Evolutionary conservation across 2,113 vertebrate species (phyloP).

Genomic region (Oceanodroma tethys): DNA sequence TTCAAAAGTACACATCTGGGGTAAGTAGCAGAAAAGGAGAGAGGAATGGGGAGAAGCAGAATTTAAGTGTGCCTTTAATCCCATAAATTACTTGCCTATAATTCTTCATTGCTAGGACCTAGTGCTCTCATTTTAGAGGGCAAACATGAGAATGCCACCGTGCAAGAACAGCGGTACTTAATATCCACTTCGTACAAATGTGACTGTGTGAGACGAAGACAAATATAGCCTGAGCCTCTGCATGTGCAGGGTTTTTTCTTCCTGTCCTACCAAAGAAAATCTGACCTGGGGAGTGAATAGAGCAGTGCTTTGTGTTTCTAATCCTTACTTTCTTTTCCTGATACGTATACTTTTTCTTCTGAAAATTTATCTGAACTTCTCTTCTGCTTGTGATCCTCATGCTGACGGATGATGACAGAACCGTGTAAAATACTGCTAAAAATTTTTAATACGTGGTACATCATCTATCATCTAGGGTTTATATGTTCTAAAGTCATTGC

Average conservation of each 20-base stretch:
- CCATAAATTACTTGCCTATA: not conserved
- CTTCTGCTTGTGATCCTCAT: not conserved
- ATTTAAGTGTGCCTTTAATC: not conserved
- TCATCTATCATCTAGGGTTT: not conserved
- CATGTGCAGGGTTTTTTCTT: not conserved
- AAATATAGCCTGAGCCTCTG: not conserved
- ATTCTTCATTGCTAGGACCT: not conserved
- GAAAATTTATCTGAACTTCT: not conserved
- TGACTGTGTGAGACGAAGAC: not conserved
- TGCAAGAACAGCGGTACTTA: not conserved
- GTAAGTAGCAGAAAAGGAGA: not conserved
- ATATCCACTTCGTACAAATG: not conserved
- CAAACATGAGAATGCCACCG: fast-evolving
- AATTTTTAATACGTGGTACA: not conserved
- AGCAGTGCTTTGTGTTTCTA: not conserved
- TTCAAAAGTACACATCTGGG: not conserved
- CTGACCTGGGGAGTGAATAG: not conserved
- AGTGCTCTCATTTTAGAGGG: not conserved
- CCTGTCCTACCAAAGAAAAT: not conserved
- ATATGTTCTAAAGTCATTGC: not conserved
- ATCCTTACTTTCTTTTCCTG: not conserved
- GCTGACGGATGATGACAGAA: not conserved
- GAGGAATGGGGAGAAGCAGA: not conserved
- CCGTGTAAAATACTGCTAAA: not conserved
- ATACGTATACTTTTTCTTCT: not conserved